phyloP scores from a whole-genome alignment of 1,140 invertebrate genomes.

The Penaeus chinensis region DNA sequence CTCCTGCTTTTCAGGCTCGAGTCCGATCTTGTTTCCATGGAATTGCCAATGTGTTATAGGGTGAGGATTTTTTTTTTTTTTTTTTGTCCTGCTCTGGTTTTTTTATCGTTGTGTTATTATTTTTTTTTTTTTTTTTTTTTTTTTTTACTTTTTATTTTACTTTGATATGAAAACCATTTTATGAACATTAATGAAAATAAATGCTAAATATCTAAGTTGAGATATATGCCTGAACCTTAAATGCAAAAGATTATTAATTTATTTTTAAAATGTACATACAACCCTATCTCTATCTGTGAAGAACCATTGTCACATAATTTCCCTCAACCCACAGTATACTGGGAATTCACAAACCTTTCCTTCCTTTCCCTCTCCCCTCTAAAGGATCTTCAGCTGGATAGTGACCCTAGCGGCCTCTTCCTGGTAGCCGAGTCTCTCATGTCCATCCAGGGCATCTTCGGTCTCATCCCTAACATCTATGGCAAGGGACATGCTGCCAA shows the following conservation, averaged over 20 bases:
- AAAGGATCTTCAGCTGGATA: slow-evolving; percentile 86
- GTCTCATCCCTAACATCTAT: slow-evolving; percentile 87
- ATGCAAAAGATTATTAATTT: too few relatives aligned
- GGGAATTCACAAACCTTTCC: background rate
- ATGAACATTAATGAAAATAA: too few relatives aligned
- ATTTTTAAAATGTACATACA: too few relatives aligned
- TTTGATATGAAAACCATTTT: slow-evolving; percentile 60
- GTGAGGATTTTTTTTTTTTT: slow-evolving; percentile 66
- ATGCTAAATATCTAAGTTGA: too few relatives aligned
- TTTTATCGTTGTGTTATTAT: too few relatives aligned
- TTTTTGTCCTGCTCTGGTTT: background rate
- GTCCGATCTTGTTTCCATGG: slow-evolving; percentile 92
- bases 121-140: too few relatives aligned
- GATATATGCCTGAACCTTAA: too few relatives aligned
- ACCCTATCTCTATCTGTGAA: too few relatives aligned
- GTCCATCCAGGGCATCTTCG: slow-evolving; percentile 87
- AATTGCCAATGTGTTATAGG: slow-evolving; percentile 82
- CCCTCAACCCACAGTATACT: too few relatives aligned
- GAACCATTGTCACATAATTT: too few relatives aligned
- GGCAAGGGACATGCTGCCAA: slow-evolving; percentile 90
- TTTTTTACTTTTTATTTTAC: slow-evolving; percentile 17
- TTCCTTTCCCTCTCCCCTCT: background rate
- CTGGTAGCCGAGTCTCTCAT: slow-evolving; percentile 89
- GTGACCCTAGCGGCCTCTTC: slow-evolving; percentile 88
- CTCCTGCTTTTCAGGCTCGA: slow-evolving; percentile 93